Evolutionary conservation across 2,113 vertebrate genomes (phyloP).

Genomic region (Oncorhynchus tshawytscha): DNA sequence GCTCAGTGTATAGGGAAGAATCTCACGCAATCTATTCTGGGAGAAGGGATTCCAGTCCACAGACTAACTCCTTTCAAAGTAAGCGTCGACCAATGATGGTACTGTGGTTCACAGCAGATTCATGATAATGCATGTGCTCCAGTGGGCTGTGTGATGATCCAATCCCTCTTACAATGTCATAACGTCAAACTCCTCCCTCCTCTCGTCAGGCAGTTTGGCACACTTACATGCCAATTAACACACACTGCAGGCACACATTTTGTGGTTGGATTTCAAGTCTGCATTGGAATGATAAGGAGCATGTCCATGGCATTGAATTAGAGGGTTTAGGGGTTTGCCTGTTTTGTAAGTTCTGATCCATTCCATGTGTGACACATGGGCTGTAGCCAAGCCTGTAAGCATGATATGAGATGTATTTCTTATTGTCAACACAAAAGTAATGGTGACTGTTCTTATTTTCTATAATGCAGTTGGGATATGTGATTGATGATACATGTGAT

Average conservation of each 20-base stretch:
- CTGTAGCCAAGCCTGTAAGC: too few relatives aligned
- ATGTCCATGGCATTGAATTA: not conserved
- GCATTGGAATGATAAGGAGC: not conserved
- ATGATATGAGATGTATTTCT: too few relatives aligned
- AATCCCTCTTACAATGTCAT: not conserved
- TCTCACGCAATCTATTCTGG: not conserved
- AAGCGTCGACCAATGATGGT: not conserved
- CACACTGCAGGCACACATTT: not conserved
- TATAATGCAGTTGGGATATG: too few relatives aligned
- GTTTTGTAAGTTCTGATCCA: not conserved
- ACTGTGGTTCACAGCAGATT: not conserved
- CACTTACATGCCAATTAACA: not conserved
- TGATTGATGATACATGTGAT: too few relatives aligned
- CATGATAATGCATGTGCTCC: not conserved
- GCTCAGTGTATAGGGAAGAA: not conserved
- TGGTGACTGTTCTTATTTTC: too few relatives aligned
- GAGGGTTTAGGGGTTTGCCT: not conserved
- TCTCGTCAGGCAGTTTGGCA: not conserved
- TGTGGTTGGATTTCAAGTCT: not conserved
- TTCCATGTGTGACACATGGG: not conserved
- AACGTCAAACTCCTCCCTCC: not conserved
- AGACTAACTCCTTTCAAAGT: not conserved
- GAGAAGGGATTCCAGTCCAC: not conserved
- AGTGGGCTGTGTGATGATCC: not conserved
- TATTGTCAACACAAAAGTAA: too few relatives aligned